Conservation (phyloP, 2,888 invertebrate species). For the Andrena minutula region DNA sequence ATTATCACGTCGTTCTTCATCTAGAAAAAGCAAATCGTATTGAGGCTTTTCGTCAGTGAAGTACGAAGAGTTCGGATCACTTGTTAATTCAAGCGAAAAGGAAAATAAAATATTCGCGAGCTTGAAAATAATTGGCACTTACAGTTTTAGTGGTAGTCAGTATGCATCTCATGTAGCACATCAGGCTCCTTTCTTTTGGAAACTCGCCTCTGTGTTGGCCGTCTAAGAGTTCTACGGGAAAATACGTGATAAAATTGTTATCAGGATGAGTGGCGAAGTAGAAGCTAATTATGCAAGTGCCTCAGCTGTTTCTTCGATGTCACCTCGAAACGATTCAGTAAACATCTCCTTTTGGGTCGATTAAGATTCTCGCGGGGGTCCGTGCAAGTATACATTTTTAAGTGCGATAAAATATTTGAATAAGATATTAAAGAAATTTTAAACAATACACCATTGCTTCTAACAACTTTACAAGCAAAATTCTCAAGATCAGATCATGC, state of each 20-base stretch:
- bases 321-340: background rate
- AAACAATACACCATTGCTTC: background rate
- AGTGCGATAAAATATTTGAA: too few relatives aligned
- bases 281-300: background rate
- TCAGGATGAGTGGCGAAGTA: background rate
- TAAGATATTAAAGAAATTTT: background rate
- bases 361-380: too few relatives aligned
- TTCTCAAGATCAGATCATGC: too few relatives aligned
- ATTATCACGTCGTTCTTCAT: constrained; percentile 86
- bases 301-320: background rate
- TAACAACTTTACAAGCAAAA: too few relatives aligned
- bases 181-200: constrained; percentile 66
- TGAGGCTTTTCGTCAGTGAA: background rate
- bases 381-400: too few relatives aligned
- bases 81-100: too few relatives aligned
- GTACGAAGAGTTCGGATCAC: too few relatives aligned
- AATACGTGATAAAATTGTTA: background rate
- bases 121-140: constrained; percentile 62
- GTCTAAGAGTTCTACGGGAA: constrained; percentile 61
- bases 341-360: too few relatives aligned
- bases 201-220: constrained; percentile 64
- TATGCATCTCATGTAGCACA: constrained; percentile 87
- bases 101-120: too few relatives aligned
- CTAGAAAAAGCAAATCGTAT: constrained; percentile 66
- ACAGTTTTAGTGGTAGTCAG: constrained; percentile 86